Evolutionary conservation across 1,140 invertebrate genomes (phyloP), one percentile per base, ranked within the genome.

Genomic region (Mylabris phalerata): DNA sequence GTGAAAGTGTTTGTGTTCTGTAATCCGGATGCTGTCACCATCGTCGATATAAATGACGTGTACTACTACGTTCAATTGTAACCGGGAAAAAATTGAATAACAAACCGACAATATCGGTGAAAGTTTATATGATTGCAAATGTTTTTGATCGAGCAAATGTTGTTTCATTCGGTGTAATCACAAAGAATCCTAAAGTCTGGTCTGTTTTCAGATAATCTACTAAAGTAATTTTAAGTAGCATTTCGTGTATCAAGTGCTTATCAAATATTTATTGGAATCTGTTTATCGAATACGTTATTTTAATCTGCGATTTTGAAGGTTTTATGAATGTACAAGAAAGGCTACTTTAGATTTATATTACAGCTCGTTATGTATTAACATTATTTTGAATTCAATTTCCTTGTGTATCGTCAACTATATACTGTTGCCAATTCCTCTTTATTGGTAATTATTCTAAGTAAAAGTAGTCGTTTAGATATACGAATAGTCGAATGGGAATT

Each of bases 241-340:
- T 68, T 68, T 64, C 66, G 55, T 68, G 66, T 68, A 68, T 64
- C 60, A 61, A 59, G 56, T 60, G 60, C 63, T 67, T 67, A 67
- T 67, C 66, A 67, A 57, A 65, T 68, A 68, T 68, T 68, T 68
- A 68, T 68, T 68, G 64, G 66, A 63, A 68, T 66, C 66, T 65
- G 59, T 66, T 67, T 68, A 66, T 68, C 66, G 66, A 54, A 61
- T 66, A 62, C 66, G 64, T 64, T 68, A 68, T 68, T 66, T 68
- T 68, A 66, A 68, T 67, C 66, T 60, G 55, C 55, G 47, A 62
- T 63, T 62, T 67, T 64, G 66, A 67, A 61, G 66, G 59, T 62
- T 67, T 67, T 67, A 67, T 64, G 66, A 62, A 57, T 59, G 51
- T 51, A 59, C 59, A 62, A 60, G 57, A 65, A 61, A 64, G 60